These are phyloP conservation scores for Hippocampus mohnikei DNA, from an alignment of 2,113 vertebrate genomes.

Conservation along the genomic window DNA sequence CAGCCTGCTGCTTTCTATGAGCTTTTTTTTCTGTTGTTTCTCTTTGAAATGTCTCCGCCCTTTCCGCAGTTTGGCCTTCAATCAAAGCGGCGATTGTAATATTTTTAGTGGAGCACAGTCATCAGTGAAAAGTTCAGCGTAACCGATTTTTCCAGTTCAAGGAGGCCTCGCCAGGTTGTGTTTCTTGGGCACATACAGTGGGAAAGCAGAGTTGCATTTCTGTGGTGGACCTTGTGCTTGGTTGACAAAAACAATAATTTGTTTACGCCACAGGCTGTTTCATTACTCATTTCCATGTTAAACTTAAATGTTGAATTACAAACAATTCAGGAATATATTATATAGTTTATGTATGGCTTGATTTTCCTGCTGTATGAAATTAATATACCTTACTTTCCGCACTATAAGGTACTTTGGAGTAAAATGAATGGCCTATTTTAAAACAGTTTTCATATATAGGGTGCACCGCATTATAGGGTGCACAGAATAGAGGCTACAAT, in stretches of 20 bases:
- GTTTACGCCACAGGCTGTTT: constrained; percentile 54
- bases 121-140: constrained; percentile 79
- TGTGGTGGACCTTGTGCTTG: constrained; percentile 66
- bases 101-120: constrained; percentile 72
- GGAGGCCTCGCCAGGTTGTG: constrained; percentile 75
- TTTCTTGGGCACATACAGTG: constrained; percentile 70
- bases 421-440: too few species aligned
- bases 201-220: constrained; percentile 66
- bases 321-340: constrained; percentile 34
- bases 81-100: constrained; percentile 76
- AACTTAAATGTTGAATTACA: constrained; percentile 37
- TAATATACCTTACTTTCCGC: too few species aligned
- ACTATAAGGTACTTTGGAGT: too few species aligned
- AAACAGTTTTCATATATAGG: too few species aligned
- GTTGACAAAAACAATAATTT: constrained; percentile 71
- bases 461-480: too few species aligned
- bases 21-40: constrained; percentile 61
- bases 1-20: constrained; percentile 57
- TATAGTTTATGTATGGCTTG: constrained; percentile 44
- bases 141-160: constrained; percentile 76
- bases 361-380: constrained; percentile 27
- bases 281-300: constrained; percentile 35
- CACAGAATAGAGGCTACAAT: too few species aligned
- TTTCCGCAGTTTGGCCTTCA: constrained; percentile 64
- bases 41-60: constrained; percentile 58